Base-by-base conservation (phyloP, 2,113 vertebrate genomes). In the Conger conger region DNA sequence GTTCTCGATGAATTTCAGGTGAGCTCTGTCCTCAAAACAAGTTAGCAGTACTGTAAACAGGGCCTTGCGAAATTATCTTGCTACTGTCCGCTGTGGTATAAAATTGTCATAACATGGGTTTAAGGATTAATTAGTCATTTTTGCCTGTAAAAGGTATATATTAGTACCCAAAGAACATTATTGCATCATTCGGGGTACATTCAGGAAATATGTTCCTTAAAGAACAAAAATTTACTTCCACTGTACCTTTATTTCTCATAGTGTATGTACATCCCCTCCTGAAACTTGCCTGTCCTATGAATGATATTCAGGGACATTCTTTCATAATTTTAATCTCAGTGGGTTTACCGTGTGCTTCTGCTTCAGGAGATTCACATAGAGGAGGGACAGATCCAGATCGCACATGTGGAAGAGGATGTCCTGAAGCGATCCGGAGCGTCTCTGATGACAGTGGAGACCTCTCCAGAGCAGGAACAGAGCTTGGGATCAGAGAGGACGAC, bases 401-500 rank as follows among this genome's bases (percentile, higher is more conserved):
- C 85, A 20, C 93, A 85, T 0, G 68, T 94, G 1, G 88, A 91
- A 27, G 92, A 92, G 2, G 90, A 95, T 0, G 86, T 86, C 0
- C 79, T 94, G 88, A 88, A 0, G 76, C 36, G 57, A 30, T 90
- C 92, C 1, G 94, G 94, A 83, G 94, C 91, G 0, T 7, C 86
- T 0, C 90, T 93, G 83, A 81, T 84, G 90, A 92, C 89, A 0
- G 92, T 93, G 83, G 86, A 89, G 81, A 9, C 91, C 0, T 89
- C 90, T 1, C 86, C 89, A 4, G 89, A 92, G 20, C 93, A 94
- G 89, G 91, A 89, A 17, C 17, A 30, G 23, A 76, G 84, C 35
- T 53, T 40, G 85, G 84, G 57, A 4, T 76, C 77, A 33, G 90
- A 85, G 2, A 60, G 40, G 5, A 7, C 78, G 23, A 76, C 23